Conservation (phyloP, 2,888 invertebrate genomes). For the Dicyrtoma fusca region DNA sequence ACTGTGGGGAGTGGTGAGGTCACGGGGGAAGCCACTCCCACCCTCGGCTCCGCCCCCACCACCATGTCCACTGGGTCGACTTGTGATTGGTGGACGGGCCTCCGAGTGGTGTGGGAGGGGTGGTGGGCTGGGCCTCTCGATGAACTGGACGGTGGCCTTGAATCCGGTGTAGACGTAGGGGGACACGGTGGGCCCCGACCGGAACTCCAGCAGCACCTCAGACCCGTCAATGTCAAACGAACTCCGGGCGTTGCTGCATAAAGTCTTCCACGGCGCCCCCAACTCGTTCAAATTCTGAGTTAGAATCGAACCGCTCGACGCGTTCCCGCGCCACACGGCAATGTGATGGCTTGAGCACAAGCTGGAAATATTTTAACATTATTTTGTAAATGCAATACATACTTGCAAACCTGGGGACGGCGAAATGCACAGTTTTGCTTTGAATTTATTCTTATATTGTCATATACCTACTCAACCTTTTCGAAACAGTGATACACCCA, state of each 20-base stretch:
- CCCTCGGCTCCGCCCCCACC: background rate
- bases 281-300: constrained; percentile 3
- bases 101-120: too few species aligned
- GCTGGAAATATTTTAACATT: too few species aligned
- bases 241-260: constrained; percentile 44
- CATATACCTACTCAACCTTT: too few species aligned
- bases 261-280: constrained; percentile 50
- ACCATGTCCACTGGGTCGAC: background rate
- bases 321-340: constrained; percentile 50
- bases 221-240: constrained; percentile 49
- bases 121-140: too few species aligned
- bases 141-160: constrained; percentile 49
- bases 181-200: constrained; percentile 49
- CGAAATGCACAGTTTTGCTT: too few species aligned
- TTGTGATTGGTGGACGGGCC: too few species aligned
- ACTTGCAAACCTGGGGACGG: too few species aligned
- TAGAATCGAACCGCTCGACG: constrained; percentile 29
- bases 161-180: constrained; percentile 55
- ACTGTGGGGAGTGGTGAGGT: constrained; percentile 8
- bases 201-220: constrained; percentile 52
- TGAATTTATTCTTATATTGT: too few species aligned
- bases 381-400: too few species aligned
- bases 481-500: too few species aligned
- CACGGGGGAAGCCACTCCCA: too few species aligned
- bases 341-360: constrained; percentile 51